Conservation (phyloP, 2,113 vertebrate genomes). For the Rynchops niger region DNA sequence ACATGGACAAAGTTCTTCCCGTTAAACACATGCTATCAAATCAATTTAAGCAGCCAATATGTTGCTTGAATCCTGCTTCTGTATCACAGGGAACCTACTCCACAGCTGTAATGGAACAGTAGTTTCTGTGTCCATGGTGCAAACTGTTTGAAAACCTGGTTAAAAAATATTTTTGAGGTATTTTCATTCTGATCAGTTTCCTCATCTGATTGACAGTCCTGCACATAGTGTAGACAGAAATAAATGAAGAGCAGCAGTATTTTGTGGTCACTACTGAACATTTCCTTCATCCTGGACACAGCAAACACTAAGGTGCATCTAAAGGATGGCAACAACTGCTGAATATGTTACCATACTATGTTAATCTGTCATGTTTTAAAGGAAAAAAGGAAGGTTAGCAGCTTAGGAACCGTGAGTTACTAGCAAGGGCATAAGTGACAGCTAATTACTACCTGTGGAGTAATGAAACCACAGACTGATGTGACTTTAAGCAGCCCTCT, state of each 20-base stretch:
- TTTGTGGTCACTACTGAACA: background rate
- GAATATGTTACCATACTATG: background rate
- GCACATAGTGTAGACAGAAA: background rate
- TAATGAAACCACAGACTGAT: background rate
- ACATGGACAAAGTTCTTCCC: background rate
- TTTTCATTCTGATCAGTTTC: background rate
- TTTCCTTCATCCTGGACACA: background rate
- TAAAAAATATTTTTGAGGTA: background rate
- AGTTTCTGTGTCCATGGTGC: background rate
- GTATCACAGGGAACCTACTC: background rate
- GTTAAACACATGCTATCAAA: background rate
- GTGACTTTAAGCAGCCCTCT: background rate
- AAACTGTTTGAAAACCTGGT: background rate
- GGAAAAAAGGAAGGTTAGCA: background rate
- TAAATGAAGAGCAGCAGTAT: background rate
- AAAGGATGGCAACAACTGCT: background rate
- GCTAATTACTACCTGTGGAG: background rate
- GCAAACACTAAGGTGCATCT: background rate
- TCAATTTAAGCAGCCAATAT: background rate
- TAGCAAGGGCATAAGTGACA: background rate
- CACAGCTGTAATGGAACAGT: background rate
- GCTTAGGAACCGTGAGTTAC: background rate
- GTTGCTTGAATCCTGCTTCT: background rate
- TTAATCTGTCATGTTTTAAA: background rate
- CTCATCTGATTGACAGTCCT: background rate